Conservation (phyloP, 2,113 vertebrate species). For the Nymphicus hollandicus region DNA sequence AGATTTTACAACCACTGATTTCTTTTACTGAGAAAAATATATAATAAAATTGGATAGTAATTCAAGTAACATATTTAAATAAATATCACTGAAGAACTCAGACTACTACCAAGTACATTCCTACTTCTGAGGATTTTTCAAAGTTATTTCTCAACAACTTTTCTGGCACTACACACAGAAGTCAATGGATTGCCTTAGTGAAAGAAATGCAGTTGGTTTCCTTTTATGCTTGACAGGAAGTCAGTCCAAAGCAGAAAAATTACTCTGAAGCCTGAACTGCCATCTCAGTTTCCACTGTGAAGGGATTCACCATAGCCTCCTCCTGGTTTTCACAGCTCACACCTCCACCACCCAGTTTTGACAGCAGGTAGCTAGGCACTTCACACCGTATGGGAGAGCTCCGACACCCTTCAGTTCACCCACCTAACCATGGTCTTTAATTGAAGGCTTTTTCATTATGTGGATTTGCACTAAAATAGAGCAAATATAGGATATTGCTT, state of each 20-base stretch:
- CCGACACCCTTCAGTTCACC: background rate
- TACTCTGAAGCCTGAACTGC: background rate
- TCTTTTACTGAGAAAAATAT: too few species aligned
- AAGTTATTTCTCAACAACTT: background rate
- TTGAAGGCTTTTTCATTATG: background rate
- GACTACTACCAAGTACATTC: background rate
- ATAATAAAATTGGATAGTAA: constrained; percentile 37
- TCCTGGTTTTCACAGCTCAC: background rate
- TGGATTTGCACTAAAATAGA: background rate
- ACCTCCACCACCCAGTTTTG: fast-evolving
- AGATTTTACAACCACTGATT: too few species aligned
- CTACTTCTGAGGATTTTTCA: background rate
- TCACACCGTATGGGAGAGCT: fast-evolving
- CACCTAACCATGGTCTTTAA: background rate
- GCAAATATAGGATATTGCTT: background rate
- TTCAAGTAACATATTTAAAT: background rate
- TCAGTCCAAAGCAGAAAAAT: background rate
- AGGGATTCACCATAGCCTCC: fast-evolving
- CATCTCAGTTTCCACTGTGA: background rate
- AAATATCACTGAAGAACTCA: background rate
- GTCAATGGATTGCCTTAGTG: background rate
- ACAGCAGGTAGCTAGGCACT: fast-evolving
- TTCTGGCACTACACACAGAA: background rate
- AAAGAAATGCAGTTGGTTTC: background rate
- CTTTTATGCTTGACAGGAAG: background rate